Evolutionary conservation across 2,113 vertebrate genomes (phyloP).

Genomic region (Cryptotis parvus): DNA sequence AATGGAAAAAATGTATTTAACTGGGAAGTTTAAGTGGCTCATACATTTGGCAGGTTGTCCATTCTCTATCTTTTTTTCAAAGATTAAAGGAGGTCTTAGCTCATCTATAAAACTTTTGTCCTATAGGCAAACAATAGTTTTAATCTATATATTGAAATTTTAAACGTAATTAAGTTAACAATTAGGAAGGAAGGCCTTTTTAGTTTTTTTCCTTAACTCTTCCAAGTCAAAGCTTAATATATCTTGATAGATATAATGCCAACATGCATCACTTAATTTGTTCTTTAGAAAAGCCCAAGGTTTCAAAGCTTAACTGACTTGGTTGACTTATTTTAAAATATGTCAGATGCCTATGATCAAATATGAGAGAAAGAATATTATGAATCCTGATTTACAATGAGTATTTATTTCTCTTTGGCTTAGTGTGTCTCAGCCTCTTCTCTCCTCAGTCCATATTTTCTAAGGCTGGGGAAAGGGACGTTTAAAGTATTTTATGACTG

Average conservation of each 20-base stretch:
- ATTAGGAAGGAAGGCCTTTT: too few species aligned
- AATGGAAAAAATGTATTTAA: constrained; percentile 10
- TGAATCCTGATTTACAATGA: not conserved
- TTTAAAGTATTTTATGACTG: not conserved
- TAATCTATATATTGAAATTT: too few species aligned
- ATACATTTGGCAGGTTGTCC: not conserved
- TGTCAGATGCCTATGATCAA: not conserved
- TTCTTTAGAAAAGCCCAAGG: not conserved
- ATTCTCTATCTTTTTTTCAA: not conserved
- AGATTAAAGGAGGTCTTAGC: not conserved
- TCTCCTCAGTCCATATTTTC: not conserved
- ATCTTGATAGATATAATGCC: not conserved
- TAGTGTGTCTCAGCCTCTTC: not conserved
- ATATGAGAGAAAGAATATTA: not conserved
- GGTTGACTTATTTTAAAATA: not conserved
- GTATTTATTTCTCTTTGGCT: not conserved
- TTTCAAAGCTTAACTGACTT: not conserved
- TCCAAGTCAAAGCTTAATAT: not conserved
- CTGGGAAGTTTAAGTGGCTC: not conserved
- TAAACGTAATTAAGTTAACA: too few species aligned
- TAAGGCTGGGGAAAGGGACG: not conserved
- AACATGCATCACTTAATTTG: not conserved
- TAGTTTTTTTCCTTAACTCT: not conserved
- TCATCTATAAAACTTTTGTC: not conserved
- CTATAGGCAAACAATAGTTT: not conserved